Conservation (phyloP, 2,113 vertebrate species). For the Epinephelus moara region DNA sequence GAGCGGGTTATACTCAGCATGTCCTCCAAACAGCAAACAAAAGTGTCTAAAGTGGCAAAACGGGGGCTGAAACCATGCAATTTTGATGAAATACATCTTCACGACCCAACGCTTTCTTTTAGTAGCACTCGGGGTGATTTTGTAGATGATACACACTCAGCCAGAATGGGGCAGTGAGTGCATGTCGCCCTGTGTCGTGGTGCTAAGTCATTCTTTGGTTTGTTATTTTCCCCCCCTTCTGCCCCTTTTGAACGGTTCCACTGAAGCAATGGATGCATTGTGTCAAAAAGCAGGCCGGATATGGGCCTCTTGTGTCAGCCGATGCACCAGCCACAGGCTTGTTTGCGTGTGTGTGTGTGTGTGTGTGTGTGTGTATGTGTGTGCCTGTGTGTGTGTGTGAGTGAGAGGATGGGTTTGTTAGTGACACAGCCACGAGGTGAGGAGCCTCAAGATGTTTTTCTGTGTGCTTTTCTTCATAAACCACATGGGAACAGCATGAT, state of each 20-base stretch:
- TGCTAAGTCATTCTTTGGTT: constrained; percentile 50
- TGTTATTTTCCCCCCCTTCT: neutral
- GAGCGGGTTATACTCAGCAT: neutral
- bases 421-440: constrained; percentile 6
- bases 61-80: constrained; percentile 25
- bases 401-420: neutral
- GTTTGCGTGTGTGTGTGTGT: constrained; percentile 30
- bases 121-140: constrained; percentile 37
- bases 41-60: constrained; percentile 41
- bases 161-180: constrained; percentile 24
- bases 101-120: constrained; percentile 32
- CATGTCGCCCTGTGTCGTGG: constrained; percentile 16
- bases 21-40: constrained; percentile 43
- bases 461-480: constrained; percentile 14
- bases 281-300: constrained; percentile 57
- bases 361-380: constrained; percentile 26
- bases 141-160: constrained; percentile 28
- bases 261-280: constrained; percentile 67
- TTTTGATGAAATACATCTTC: constrained; percentile 55
- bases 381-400: constrained; percentile 23
- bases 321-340: constrained; percentile 39
- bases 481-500: neutral
- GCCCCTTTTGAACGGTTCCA: constrained; percentile 50
- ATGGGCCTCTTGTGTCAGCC: constrained; percentile 53
- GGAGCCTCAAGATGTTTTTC: constrained; percentile 2